phyloP scores from a whole-genome alignment of 1,140 invertebrate genomes.

The Heliconius nattereri region DNA sequence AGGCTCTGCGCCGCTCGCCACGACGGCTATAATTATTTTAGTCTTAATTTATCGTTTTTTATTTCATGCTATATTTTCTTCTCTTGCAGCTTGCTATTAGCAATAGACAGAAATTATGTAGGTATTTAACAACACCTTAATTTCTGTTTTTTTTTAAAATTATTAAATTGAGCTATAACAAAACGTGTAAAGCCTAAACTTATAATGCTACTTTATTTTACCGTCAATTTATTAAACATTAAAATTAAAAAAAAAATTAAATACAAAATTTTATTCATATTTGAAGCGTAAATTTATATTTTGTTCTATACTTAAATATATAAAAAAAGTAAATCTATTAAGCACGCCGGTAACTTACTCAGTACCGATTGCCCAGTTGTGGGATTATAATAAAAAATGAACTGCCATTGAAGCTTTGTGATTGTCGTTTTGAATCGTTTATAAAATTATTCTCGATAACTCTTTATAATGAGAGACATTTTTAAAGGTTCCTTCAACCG shows the following conservation, averaged over 20 bases:
- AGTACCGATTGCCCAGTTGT: constrained; percentile 5
- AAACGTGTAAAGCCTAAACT: no score
- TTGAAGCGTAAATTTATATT: background rate
- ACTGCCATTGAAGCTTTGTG: constrained; percentile 16
- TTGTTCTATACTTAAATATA: background rate
- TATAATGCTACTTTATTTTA: no score
- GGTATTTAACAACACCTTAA: no score
- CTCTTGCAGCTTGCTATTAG: no score
- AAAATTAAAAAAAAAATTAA: background rate
- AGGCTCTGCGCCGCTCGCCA: no score
- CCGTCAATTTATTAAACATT: no score
- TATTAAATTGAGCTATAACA: no score
- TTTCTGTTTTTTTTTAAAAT: no score
- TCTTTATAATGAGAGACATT: constrained; percentile 41
- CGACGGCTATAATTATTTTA: no score
- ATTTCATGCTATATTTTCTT: no score
- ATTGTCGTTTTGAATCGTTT: constrained; percentile 33
- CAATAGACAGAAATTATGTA: no score
- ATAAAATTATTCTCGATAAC: constrained; percentile 38
- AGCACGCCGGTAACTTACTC: background rate
- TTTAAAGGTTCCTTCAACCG: constrained; percentile 48
- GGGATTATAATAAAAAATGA: constrained; percentile 17
- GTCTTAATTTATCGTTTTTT: no score
- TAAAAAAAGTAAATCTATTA: background rate
- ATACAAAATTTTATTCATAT: background rate